These are phyloP conservation scores for Peucedramus taeniatus DNA, from an alignment of 2,113 vertebrate genomes.

Conservation along the genomic window DNA sequence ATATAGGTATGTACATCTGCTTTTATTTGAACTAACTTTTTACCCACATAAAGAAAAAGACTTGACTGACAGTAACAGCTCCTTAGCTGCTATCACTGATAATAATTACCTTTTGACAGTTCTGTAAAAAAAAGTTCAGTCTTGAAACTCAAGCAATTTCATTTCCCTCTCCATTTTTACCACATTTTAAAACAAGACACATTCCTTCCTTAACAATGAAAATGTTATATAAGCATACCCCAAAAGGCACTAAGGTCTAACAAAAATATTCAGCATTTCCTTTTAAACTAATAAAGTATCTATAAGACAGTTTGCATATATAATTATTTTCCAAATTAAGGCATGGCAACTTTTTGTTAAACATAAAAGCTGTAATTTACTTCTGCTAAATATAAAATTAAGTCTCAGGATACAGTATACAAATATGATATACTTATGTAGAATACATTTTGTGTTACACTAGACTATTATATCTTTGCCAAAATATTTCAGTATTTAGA, in stretches of 20 bases:
- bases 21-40: neutral
- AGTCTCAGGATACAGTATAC: neutral
- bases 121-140: neutral
- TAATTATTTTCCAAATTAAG: slow-evolving; percentile 22
- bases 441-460: slow-evolving; percentile 40
- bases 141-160: neutral
- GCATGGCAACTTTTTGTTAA: neutral
- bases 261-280: neutral
- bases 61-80: neutral
- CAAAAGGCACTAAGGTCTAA: neutral
- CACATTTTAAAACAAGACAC: neutral
- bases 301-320: neutral
- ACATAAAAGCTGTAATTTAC: slow-evolving; percentile 46
- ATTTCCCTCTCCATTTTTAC: neutral
- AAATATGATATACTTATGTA: slow-evolving; percentile 31
- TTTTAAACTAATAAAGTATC: neutral
- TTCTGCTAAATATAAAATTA: slow-evolving; percentile 48
- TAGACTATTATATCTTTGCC: neutral
- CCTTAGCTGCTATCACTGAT: neutral
- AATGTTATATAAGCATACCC: neutral
- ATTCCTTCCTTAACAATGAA: neutral
- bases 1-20: neutral
- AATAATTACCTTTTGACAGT: neutral
- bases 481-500: neutral
- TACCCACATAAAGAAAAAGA: neutral